Evolutionary conservation across 2,113 vertebrate genomes (phyloP).

Genomic region (Takifugu bimaculatus): DNA sequence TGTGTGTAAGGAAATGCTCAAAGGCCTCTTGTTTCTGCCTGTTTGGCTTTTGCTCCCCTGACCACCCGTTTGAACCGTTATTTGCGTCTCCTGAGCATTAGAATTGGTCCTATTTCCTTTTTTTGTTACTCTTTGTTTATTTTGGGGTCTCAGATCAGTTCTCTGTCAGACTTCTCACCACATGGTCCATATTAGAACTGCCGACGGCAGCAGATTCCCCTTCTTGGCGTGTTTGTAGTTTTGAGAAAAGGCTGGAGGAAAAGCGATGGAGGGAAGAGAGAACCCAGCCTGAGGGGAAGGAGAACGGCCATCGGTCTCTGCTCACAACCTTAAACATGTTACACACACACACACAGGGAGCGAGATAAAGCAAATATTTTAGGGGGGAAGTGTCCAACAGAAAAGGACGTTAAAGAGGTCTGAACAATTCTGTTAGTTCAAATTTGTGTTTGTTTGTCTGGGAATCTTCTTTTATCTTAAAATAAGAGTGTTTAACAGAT

Average conservation of each 20-base stretch:
- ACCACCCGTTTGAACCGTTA: not conserved
- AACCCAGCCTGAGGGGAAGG: conserved; percentile 3
- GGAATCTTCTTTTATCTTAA: too few species aligned
- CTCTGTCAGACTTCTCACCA: conserved; percentile 13
- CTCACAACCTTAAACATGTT: conserved; percentile 20
- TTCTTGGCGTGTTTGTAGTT: conserved; percentile 25
- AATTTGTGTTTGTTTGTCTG: too few species aligned
- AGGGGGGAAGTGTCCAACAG: not conserved
- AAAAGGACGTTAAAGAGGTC: not conserved
- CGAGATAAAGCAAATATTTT: too few species aligned
- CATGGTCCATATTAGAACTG: conserved; percentile 7
- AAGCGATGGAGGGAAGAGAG: not conserved
- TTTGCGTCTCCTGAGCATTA: not conserved
- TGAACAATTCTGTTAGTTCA: too few species aligned
- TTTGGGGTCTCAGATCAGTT: not conserved
- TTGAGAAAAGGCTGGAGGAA: not conserved
- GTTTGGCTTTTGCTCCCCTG: not conserved
- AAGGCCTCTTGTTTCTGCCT: conserved; percentile 25
- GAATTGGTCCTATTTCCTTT: not conserved
- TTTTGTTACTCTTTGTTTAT: too few species aligned
- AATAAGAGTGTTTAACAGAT: too few species aligned
- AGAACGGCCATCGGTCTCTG: conserved; percentile 6
- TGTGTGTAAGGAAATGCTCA: conserved; percentile 34
- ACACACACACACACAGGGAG: not conserved
- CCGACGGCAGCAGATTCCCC: conserved; percentile 21